Evolutionary conservation across 2,797 vertebrate species (phyloP).

Genomic region (Loriculus beryllinus): DNA sequence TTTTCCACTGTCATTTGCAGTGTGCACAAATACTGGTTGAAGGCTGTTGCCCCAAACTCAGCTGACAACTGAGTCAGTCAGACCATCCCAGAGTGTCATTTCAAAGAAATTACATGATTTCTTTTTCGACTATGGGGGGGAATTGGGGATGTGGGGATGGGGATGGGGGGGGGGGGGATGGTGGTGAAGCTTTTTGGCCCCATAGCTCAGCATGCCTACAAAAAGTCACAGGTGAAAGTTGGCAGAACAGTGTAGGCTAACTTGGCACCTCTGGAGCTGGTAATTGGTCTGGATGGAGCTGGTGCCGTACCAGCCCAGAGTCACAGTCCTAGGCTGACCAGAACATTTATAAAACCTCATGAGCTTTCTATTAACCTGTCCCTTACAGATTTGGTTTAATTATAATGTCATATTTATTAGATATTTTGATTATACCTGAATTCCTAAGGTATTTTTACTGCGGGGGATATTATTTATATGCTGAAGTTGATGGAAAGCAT

Average conservation of each 20-base stretch:
- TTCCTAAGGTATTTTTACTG: background rate
- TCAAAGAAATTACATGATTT: background rate
- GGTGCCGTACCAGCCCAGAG: background rate
- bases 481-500: background rate
- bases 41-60: background rate
- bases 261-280: background rate
- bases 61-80: background rate
- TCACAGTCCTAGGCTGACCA: background rate
- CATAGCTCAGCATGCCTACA: background rate
- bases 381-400: background rate
- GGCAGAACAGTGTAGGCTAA: background rate
- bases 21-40: background rate
- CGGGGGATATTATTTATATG: background rate
- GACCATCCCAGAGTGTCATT: fast-evolving
- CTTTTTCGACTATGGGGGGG: background rate
- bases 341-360: background rate
- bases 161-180: too few relatives aligned
- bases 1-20: background rate
- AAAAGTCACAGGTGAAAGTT: background rate
- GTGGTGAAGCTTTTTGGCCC: too few relatives aligned
- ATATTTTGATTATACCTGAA: background rate
- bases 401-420: background rate
- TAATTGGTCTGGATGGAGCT: background rate
- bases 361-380: background rate
- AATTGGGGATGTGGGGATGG: too few relatives aligned